phyloP scores from a whole-genome alignment of 2,113 vertebrate species.

The Macheiramphus alcinus region DNA sequence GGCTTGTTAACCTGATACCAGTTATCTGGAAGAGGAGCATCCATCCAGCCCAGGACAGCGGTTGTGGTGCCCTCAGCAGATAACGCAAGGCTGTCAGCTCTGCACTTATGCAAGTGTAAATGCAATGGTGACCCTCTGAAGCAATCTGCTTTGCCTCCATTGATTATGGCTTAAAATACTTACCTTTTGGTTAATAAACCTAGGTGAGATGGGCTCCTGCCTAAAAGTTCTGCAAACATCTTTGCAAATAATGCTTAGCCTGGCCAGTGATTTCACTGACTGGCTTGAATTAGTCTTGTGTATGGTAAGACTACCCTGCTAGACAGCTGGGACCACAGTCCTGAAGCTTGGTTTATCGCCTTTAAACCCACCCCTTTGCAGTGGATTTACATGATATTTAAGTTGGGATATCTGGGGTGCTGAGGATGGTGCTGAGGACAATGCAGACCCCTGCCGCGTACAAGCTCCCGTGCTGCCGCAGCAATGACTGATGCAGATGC shows the following conservation, averaged over 20 bases:
- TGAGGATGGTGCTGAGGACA: neutral
- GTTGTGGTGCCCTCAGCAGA: neutral
- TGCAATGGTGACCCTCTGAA: neutral
- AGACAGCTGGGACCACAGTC: neutral
- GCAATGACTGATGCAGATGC: neutral
- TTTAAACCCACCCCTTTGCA: neutral
- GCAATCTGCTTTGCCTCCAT: neutral
- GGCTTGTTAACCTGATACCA: neutral
- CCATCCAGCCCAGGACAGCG: neutral
- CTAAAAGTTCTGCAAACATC: neutral
- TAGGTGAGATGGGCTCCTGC: neutral
- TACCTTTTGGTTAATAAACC: neutral
- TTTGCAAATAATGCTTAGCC: neutral
- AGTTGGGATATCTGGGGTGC: neutral
- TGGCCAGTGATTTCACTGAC: accelerated
- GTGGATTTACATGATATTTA: neutral
- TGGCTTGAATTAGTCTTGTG: neutral
- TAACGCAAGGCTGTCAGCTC: neutral
- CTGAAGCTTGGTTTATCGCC: neutral
- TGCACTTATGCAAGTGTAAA: neutral
- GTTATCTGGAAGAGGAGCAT: neutral
- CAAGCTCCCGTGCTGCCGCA: neutral
- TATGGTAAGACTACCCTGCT: neutral
- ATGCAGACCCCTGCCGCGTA: accelerated
- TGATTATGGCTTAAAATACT: neutral